phyloP scores from a whole-genome alignment of 35 echinoderm and acorn worm genomes.

The Eucidaris tribuloides region DNA sequence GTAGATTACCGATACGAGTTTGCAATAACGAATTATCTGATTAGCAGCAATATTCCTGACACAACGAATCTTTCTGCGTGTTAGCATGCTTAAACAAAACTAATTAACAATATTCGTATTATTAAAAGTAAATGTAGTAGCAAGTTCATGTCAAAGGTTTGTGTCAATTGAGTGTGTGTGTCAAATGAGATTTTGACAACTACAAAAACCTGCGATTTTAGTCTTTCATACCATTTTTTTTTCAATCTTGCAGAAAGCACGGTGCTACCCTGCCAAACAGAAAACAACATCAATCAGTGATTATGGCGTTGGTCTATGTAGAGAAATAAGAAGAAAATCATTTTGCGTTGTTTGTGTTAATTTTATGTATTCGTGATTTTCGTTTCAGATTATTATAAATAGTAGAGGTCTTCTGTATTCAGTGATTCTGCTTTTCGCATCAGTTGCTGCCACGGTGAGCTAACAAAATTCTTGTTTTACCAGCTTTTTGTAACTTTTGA shows the following conservation, averaged over 20 bases:
- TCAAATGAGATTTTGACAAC: no score
- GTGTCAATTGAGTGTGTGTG: no score
- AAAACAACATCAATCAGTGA: no score
- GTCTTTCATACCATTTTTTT: neutral
- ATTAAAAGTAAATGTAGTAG: no score
- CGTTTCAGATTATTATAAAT: conserved; percentile 74
- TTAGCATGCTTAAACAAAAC: no score
- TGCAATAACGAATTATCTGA: no score
- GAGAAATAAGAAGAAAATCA: neutral
- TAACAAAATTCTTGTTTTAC: neutral
- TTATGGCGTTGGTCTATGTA: neutral
- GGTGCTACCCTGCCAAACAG: no score
- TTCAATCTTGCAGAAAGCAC: neutral
- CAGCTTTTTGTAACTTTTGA: neutral
- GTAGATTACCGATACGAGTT: no score
- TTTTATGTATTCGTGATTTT: neutral
- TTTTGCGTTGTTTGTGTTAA: neutral
- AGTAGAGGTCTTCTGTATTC: conserved; percentile 85
- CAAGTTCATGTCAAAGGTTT: no score
- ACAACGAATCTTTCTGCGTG: no score
- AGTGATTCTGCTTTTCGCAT: conserved; percentile 81
- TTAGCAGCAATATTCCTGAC: no score
- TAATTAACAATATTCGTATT: no score
- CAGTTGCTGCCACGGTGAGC: conserved; percentile 88
- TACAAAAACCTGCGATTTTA: neutral